Conservation (phyloP, 2,888 invertebrate species). For the Germaria angustata region DNA sequence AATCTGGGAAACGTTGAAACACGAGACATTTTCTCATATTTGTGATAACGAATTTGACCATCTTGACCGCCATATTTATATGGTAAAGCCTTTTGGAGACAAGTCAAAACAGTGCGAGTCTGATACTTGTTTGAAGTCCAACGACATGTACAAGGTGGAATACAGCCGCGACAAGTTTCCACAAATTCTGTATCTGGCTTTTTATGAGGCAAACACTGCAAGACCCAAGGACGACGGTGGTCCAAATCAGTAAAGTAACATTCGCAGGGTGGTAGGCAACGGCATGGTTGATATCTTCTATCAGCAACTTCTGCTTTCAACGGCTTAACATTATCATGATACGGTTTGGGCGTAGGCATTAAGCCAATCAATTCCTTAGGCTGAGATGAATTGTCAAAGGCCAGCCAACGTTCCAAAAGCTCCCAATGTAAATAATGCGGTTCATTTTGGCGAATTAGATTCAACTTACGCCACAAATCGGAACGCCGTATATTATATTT, state of each 20-base stretch:
- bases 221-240: slow-evolving; percentile 59
- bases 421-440: slow-evolving; percentile 82
- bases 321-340: slow-evolving; percentile 17
- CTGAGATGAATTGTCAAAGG: slow-evolving; percentile 57
- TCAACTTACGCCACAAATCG: slow-evolving; percentile 82
- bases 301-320: slow-evolving; percentile 16
- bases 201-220: slow-evolving; percentile 54
- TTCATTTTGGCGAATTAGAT: slow-evolving; percentile 80
- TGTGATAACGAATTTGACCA: too few relatives aligned
- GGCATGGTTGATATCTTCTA: slow-evolving; percentile 51
- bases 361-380: slow-evolving; percentile 72
- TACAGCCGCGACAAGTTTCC: slow-evolving; percentile 18
- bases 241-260: slow-evolving; percentile 70
- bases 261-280: slow-evolving; percentile 73
- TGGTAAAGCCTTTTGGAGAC: slow-evolving; percentile 43
- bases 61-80: slow-evolving; percentile 63
- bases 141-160: slow-evolving; percentile 66
- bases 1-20: too few relatives aligned
- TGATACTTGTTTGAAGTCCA: slow-evolving; percentile 59
- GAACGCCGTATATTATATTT: slow-evolving; percentile 81
- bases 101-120: slow-evolving; percentile 36
- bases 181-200: slow-evolving; percentile 7
- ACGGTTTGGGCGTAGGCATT: slow-evolving; percentile 66
- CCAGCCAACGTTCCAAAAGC: slow-evolving; percentile 72
- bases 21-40: not conserved